Evolutionary conservation across 2,888 invertebrate species (phyloP), one percentile per base, ranked within the genome.

Genomic region (Aspidapion aeneum): DNA sequence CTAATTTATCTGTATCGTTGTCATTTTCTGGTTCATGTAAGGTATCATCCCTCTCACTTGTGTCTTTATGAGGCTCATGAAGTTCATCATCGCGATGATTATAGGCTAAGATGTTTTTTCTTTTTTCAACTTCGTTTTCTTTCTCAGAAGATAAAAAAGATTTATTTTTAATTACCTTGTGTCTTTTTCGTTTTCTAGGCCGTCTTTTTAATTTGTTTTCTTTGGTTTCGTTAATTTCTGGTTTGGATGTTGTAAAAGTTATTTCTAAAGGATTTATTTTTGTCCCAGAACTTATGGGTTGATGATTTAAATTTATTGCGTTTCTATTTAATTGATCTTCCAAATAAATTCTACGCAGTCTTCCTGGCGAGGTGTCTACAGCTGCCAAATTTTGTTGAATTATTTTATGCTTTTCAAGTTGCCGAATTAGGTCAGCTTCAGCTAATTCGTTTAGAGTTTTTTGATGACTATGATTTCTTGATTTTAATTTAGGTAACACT

Each of bases 1-100:
- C 63, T 21, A 63, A 62, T 56, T 66, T 61, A 7, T 64, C 65
- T n/a, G 57, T 58, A 50, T 70, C 66, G 9, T 63, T 56, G 22
- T 73, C 66, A 18, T 66, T 60, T 16, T 18, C 17, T 35, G 73
- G 72, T 63, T 73, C 74, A 55, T 73, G 72, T 3, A 70, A 69
- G 21, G 55, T 71, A 57, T 75, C 71, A 57, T 73, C 73, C 72
- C 70, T 19, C 62, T 61, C 20, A 65, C 61, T 52, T 68, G 59
- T 56, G 64, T 59, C 59, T 58, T 50, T 60, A 54, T 12, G 35
- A 49, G 21, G 21, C 55, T 57, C 58, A 54, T 57, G n/a, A 3
- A 52, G 7, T 17, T 17, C n/a, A n/a, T 52, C 52, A 3, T 52
- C n/a, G 3, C 18, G 52, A 52, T 52, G n/a, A 52, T 35, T 35